Evolutionary conservation across 2,113 vertebrate genomes (phyloP), one percentile per base, ranked within the genome.

Genomic region (Manacus vitellinus): DNA sequence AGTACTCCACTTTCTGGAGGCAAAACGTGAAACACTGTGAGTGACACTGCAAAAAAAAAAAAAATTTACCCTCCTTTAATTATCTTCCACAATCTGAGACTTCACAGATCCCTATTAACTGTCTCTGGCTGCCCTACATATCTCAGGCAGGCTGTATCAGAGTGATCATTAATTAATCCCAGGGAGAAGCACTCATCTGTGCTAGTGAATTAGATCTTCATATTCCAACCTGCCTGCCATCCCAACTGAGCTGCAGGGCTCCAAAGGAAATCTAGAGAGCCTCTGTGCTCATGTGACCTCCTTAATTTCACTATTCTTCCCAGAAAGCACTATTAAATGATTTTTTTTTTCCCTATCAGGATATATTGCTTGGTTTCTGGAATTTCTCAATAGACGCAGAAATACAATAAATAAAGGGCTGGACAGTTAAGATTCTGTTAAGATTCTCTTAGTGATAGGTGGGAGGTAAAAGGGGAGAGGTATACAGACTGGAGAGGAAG

Each of bases 131-230:
- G 95, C 33, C 71, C 88, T 94, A 88, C 30, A 89, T 89, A 73
- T 58, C 55, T 77, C 37, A 88, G 52, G 86, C 83, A 85, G 54
- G 47, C 77, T 0, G 0, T 52, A 94, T 70, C n/a, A 52, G 44
- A 82, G 73, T 2, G 9, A 71, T 95, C 59, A 58, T 89, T 96
- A 86, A 96, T 95, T 97, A 94, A 94, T 96, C 91, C 85, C 87
- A 74, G 49, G 65, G 79, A 92, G 87, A 92, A 97, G 43, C 62
- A 65, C 37, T 95, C 52, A 54, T 80, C 65, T 90, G 65, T 92
- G 46, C 47, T 88, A 63, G 39, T 87, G 90, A 94, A 68, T 73
- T 80, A 75, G 62, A 88, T 95, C 70, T 93, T 90, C 27, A 5
- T 58, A 66, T 76, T 88, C 46, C 41, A 80, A 63, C 87, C 61